A percentile compares a stretch with the other conserved stretches of the same genome.
Conservation (phyloP, 2,797 vertebrate species). For the Hemitrygon akajei region DNA sequence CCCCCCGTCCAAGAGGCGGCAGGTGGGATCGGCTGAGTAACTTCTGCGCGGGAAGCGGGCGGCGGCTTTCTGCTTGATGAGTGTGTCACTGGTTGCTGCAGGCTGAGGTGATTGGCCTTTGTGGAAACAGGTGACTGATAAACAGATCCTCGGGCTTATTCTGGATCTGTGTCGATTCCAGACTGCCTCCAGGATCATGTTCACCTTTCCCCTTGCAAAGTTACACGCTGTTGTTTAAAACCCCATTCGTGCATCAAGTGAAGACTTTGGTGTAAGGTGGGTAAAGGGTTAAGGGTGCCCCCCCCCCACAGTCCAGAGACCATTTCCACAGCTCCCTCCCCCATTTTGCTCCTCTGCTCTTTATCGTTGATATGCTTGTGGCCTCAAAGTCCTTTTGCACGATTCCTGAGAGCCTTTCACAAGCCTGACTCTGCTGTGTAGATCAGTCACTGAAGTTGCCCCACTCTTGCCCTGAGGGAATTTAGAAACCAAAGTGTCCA, state of each 20-base stretch:
- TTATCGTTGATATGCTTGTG: too few relatives aligned
- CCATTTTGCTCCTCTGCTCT: background rate
- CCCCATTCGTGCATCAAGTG: too few relatives aligned
- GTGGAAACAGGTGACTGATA: background rate
- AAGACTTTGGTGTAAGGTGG: background rate
- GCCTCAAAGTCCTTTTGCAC: background rate
- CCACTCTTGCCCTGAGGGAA: too few relatives aligned
- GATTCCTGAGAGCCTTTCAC: background rate
- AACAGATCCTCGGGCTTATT: background rate
- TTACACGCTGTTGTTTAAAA: background rate
- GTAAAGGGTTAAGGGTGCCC: background rate
- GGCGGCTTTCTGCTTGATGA: too few relatives aligned
- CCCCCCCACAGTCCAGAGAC: too few relatives aligned
- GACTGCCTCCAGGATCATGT: background rate
- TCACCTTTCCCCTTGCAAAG: background rate
- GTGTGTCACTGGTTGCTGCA: background rate
- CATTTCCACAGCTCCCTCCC: background rate
- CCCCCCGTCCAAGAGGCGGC: constrained; percentile 82
- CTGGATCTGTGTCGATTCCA: background rate
- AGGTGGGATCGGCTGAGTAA: constrained; percentile 82
- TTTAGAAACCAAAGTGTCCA: background rate
- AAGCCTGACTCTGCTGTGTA: background rate
- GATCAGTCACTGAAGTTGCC: too few relatives aligned
- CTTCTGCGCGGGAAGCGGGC: background rate
- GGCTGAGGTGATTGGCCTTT: background rate